phyloP scores from a whole-genome alignment of 1,140 invertebrate genomes.

The Drosophila rufa region DNA sequence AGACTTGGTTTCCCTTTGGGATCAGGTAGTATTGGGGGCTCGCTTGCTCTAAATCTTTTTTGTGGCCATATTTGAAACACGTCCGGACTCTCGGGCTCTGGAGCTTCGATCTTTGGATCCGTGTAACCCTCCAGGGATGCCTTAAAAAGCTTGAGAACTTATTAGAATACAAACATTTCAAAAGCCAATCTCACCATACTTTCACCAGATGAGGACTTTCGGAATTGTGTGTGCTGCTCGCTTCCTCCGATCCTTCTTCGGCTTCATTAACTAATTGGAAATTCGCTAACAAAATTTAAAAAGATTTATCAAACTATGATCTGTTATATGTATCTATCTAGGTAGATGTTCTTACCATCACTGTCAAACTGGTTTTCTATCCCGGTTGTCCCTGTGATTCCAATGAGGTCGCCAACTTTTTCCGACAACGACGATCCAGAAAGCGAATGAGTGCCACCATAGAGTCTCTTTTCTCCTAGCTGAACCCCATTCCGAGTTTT shows the following conservation, averaged over 20 bases:
- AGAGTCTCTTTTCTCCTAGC: not conserved
- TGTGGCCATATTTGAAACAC: not conserved
- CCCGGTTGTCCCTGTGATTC: not conserved
- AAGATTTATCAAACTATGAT: not conserved
- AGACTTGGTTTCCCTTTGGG: not conserved
- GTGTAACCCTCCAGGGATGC: not conserved
- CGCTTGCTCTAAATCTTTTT: not conserved
- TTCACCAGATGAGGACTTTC: not conserved
- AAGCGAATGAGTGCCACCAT: not conserved
- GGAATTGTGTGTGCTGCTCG: not conserved
- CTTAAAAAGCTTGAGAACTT: constrained; percentile 14
- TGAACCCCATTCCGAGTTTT: not conserved
- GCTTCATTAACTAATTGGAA: constrained; percentile 5
- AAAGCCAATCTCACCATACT: not conserved
- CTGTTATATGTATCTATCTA: not conserved
- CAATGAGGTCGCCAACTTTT: not conserved
- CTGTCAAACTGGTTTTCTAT: constrained; percentile 22
- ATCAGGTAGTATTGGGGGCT: not conserved
- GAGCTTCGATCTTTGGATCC: constrained; percentile 9
- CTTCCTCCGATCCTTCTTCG: constrained; percentile 8
- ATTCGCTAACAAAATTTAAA: not conserved
- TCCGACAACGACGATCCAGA: not conserved
- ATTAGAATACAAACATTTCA: not conserved
- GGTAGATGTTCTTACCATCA: not conserved
- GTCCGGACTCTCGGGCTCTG: not conserved